Conservation (phyloP, 1,140 invertebrate species). For the Drosophila simulans region DNA sequence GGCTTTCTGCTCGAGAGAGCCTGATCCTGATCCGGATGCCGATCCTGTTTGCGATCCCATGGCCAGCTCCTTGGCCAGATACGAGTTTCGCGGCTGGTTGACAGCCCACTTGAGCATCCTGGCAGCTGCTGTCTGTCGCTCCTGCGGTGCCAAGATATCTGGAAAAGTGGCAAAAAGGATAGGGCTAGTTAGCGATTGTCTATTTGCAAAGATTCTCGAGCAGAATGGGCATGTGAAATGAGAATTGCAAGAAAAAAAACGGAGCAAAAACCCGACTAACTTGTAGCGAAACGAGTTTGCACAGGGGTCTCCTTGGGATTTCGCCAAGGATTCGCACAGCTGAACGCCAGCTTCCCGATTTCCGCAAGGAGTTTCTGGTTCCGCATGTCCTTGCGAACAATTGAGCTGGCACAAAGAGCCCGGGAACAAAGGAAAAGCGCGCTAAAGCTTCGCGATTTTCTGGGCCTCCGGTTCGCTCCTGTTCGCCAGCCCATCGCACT, state of each 20-base stretch:
- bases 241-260: no score
- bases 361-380: conserved; percentile 21
- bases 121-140: conserved; percentile 42
- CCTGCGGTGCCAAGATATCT: neutral
- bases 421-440: conserved; percentile 44
- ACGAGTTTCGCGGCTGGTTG: conserved; percentile 74
- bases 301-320: conserved; percentile 17
- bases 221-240: neutral
- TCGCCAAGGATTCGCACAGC: conserved; percentile 30
- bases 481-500: neutral
- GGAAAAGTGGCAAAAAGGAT: conserved; percentile 34
- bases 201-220: conserved; percentile 2
- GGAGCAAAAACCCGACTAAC: conserved; percentile 27
- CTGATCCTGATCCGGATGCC: neutral
- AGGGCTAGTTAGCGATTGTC: conserved; percentile 38
- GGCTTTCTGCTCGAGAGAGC: conserved; percentile 11
- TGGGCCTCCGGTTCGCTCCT: conserved; percentile 5
- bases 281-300: conserved; percentile 36
- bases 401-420: conserved; percentile 36
- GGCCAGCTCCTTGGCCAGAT: conserved; percentile 45
- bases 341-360: neutral
- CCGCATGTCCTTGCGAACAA: conserved; percentile 37
- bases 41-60: conserved; percentile 14
- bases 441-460: conserved; percentile 38
- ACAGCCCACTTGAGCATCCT: conserved; percentile 84